Evolutionary conservation across 2,888 invertebrate genomes (phyloP).

Genomic region (Morpho deidamia): DNA sequence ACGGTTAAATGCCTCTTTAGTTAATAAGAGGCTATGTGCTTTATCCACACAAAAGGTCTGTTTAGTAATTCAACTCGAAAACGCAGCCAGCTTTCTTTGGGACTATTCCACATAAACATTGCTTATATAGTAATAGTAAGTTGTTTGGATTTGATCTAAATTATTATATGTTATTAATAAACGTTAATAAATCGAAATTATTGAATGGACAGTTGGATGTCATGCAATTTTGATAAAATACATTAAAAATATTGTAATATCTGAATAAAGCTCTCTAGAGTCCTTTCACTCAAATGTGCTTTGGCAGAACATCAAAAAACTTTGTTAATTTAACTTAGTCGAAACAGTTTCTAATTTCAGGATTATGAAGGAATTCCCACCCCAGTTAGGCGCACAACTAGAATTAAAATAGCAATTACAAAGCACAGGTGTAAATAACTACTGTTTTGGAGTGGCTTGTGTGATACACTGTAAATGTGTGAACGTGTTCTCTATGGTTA

Average conservation of each 20-base stretch:
- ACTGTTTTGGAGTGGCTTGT: constrained; percentile 13
- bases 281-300: constrained; percentile 20
- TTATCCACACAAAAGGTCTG: no score
- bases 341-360: constrained; percentile 26
- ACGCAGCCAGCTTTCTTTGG: no score
- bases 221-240: no score
- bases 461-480: constrained; percentile 3
- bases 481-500: not conserved
- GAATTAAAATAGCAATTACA: constrained; percentile 26
- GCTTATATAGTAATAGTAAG: no score
- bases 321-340: constrained; percentile 26
- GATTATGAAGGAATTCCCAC: constrained; percentile 24
- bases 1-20: no score
- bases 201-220: no score
- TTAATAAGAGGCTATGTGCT: no score
- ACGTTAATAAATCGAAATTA: no score
- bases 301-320: constrained; percentile 23
- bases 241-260: not conserved
- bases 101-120: no score
- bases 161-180: no score
- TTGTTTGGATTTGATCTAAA: no score
- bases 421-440: constrained; percentile 26
- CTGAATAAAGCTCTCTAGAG: constrained; percentile 12
- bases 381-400: constrained; percentile 20
- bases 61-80: no score